Conservation (phyloP, 1,140 invertebrate genomes). For the Penaeus vannamei region DNA sequence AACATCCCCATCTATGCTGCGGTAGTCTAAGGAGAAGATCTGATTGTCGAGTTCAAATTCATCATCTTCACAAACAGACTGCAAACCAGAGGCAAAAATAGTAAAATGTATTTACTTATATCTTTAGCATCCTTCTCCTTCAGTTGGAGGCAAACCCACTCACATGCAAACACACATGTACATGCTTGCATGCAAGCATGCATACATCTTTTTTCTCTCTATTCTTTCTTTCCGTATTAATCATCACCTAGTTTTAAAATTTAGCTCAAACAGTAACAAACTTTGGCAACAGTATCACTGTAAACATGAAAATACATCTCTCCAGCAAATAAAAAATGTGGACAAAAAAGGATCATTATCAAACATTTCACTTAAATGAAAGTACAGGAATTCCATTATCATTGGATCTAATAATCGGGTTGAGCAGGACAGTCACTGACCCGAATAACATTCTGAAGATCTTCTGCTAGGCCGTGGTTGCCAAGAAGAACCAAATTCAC, state of each 20-base stretch:
- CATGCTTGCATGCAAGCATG: neutral
- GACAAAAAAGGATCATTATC: constrained; percentile 38
- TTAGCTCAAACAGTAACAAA: too few species aligned
- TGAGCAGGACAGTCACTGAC: constrained; percentile 72
- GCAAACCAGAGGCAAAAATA: constrained; percentile 69
- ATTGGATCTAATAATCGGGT: neutral
- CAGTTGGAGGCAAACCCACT: neutral
- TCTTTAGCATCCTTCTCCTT: neutral
- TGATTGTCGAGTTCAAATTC: constrained; percentile 88
- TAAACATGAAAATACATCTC: too few species aligned
- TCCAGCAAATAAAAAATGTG: neutral
- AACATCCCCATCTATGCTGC: constrained; percentile 89
- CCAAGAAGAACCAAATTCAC: constrained; percentile 79
- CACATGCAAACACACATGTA: neutral
- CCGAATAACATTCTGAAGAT: constrained; percentile 84
- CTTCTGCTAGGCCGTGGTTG: constrained; percentile 82
- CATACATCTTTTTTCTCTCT: too few species aligned
- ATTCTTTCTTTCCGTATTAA: too few species aligned
- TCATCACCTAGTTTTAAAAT: too few species aligned
- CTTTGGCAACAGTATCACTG: too few species aligned
- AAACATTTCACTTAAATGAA: neutral
- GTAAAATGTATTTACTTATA: neutral
- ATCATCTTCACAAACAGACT: constrained; percentile 82
- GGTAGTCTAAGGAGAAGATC: constrained; percentile 87
- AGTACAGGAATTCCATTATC: too few species aligned